These are phyloP conservation scores for Anarrhichthys ocellatus DNA, from an alignment of 2,113 vertebrate species.

Conservation along the genomic window DNA sequence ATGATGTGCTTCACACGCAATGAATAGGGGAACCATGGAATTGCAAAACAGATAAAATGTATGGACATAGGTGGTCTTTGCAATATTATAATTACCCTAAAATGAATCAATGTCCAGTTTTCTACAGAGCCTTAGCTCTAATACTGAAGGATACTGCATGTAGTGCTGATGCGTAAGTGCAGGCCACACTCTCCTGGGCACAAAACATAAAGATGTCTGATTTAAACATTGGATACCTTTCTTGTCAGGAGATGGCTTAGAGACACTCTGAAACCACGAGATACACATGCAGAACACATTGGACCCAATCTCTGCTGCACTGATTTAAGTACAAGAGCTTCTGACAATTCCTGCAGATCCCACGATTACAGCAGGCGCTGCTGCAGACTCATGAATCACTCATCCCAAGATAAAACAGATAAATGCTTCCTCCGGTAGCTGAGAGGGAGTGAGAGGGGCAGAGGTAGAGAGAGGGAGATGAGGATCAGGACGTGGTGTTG, in stretches of 20 bases:
- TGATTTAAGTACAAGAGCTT: slow-evolving; percentile 62
- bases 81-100: slow-evolving; percentile 5
- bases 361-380: slow-evolving; percentile 59
- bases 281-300: slow-evolving; percentile 59
- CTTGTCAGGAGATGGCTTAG: slow-evolving; percentile 40
- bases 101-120: slow-evolving; percentile 6
- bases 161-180: slow-evolving; percentile 16
- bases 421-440: slow-evolving; percentile 55
- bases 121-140: background rate
- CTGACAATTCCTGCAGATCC: slow-evolving; percentile 73
- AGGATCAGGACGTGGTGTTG: slow-evolving; percentile 47
- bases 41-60: slow-evolving; percentile 27
- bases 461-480: slow-evolving; percentile 28
- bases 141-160: slow-evolving; percentile 7
- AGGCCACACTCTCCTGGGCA: slow-evolving; percentile 40
- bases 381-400: slow-evolving; percentile 76
- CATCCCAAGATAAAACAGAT: slow-evolving; percentile 74
- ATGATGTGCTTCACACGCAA: slow-evolving; percentile 12
- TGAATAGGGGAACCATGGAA: slow-evolving; percentile 10
- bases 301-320: slow-evolving; percentile 56
- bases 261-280: slow-evolving; percentile 48
- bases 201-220: slow-evolving; percentile 36
- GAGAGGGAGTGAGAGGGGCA: slow-evolving; percentile 26
- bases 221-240: slow-evolving; percentile 38
- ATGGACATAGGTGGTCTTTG: background rate